phyloP scores from a whole-genome alignment of 2,797 vertebrate species.

The Glyptemys insculpta region DNA sequence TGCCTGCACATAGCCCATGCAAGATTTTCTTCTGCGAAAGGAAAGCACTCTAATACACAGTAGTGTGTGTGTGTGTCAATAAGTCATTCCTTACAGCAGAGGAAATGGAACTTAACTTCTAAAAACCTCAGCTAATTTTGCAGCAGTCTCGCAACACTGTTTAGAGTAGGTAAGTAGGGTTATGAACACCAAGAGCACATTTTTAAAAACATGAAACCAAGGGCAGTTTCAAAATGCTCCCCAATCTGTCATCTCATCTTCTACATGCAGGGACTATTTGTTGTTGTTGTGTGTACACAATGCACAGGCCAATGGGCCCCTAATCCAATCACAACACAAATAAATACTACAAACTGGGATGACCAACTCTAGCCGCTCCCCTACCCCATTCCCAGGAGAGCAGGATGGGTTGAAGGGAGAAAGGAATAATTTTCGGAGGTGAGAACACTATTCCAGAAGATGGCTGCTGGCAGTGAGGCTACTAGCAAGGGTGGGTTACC shows the following conservation, averaged over 20 bases:
- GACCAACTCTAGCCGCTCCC: not conserved
- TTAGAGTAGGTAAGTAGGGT: not conserved
- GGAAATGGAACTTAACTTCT: not conserved
- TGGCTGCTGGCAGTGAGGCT: not conserved
- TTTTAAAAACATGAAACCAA: not conserved
- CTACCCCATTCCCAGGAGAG: not conserved
- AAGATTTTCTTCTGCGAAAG: not conserved
- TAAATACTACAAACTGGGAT: not conserved
- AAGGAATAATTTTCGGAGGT: not conserved
- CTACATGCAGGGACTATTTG: not conserved
- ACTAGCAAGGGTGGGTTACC: not conserved
- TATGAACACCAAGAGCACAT: not conserved
- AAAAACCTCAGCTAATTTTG: not conserved
- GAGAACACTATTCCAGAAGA: not conserved
- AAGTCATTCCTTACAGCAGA: not conserved
- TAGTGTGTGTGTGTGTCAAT: not conserved
- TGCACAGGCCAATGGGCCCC: not conserved
- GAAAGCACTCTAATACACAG: not conserved
- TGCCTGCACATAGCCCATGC: not conserved
- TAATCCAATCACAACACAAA: not conserved
- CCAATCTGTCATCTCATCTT: not conserved
- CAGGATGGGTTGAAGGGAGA: rapidly evolving
- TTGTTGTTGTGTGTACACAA: not conserved
- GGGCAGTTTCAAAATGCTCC: not conserved
- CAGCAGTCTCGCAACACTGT: not conserved